These are phyloP conservation scores for Automeris io DNA, from an alignment of 2,888 invertebrate species.

Conservation along the genomic window DNA sequence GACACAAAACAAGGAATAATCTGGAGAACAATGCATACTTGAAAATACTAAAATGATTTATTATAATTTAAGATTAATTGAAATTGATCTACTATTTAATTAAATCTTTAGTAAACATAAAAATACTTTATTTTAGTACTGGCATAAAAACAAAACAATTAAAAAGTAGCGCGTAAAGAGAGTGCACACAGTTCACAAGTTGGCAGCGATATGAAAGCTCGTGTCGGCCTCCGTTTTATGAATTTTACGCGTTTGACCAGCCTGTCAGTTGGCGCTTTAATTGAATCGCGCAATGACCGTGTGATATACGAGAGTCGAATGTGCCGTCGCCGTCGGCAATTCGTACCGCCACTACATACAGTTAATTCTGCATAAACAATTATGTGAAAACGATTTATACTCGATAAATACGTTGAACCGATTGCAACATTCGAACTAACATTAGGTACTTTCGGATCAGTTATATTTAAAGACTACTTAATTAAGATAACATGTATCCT, in stretches of 20 bases:
- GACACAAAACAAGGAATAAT: too few relatives aligned
- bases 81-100: too few relatives aligned
- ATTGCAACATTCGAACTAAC: slow-evolving; percentile 30
- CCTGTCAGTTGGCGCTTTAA: slow-evolving; percentile 53
- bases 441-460: slow-evolving; percentile 37
- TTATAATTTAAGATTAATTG: too few relatives aligned
- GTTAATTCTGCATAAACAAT: slow-evolving; percentile 64
- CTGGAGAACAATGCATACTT: too few relatives aligned
- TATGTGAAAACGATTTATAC: slow-evolving; percentile 53
- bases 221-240: slow-evolving; percentile 10
- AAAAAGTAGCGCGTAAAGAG: not conserved
- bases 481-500: slow-evolving; percentile 43
- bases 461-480: slow-evolving; percentile 43
- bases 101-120: too few relatives aligned
- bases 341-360: slow-evolving; percentile 37
- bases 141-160: too few relatives aligned
- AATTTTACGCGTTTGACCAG: slow-evolving; percentile 22
- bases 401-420: slow-evolving; percentile 49
- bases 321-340: slow-evolving; percentile 33
- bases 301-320: slow-evolving; percentile 46
- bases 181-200: not conserved
- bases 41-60: too few relatives aligned
- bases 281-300: slow-evolving; percentile 56
- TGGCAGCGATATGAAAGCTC: not conserved
- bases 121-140: too few relatives aligned